Percentiles rank a stretch among this genome's conserved stretches.
Conservation (phyloP, 53 echinoderm and acorn worm species). For the Antedon mediterranea region DNA sequence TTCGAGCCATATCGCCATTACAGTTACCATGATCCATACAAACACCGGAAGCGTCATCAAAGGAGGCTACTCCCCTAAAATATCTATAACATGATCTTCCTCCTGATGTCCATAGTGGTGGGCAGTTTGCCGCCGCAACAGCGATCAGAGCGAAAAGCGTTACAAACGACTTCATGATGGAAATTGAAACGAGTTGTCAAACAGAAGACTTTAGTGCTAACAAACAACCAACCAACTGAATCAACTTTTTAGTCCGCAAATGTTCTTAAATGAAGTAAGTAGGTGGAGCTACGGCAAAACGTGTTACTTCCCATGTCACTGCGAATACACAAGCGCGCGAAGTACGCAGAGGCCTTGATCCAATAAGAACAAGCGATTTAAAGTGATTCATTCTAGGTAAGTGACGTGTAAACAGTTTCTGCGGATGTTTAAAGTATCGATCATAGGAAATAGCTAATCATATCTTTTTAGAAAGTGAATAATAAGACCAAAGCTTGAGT, state of each 20-base stretch:
- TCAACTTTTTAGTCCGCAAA: not conserved
- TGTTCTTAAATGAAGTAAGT: not conserved
- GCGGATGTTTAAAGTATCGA: not conserved
- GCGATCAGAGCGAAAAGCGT: slow-evolving; percentile 3
- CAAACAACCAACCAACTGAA: not conserved
- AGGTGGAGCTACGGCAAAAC: not conserved
- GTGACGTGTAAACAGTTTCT: not conserved
- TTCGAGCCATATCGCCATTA: not conserved
- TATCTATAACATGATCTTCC: slow-evolving; percentile 1
- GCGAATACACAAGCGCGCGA: not conserved
- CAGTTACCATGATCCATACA: not conserved
- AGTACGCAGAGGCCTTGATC: not conserved
- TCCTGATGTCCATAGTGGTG: slow-evolving; percentile 15
- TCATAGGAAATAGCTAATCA: not conserved
- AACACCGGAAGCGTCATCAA: not conserved
- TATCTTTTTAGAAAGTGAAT: too few relatives aligned
- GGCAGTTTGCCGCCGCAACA: slow-evolving; percentile 4
- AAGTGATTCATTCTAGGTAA: not conserved
- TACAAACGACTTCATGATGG: not conserved
- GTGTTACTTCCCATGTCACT: not conserved
- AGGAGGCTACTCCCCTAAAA: not conserved
- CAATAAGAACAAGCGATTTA: not conserved
- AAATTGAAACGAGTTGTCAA: not conserved
- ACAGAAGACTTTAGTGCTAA: not conserved
- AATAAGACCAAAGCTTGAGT: too few relatives aligned